Evolutionary conservation across 2,797 vertebrate genomes (phyloP).

Genomic region (Odontamblyopus rebecca): DNA sequence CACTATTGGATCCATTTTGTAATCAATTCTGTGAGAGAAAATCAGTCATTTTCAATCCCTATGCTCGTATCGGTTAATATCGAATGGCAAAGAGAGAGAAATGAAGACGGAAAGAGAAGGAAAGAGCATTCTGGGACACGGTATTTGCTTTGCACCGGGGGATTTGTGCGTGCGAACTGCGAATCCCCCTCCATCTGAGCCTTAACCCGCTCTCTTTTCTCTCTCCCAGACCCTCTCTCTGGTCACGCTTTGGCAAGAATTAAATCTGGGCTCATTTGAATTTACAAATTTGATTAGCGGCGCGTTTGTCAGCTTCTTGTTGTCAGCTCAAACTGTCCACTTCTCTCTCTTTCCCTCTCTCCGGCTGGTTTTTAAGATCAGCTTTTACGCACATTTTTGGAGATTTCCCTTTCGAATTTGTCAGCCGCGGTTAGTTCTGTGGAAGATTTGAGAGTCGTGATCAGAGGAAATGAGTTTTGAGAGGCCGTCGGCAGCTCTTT

Average conservation of each 20-base stretch:
- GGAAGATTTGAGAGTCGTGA: conserved; percentile 71
- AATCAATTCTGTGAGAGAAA: no score
- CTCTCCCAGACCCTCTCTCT: conserved; percentile 25
- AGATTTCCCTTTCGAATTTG: conserved; percentile 60
- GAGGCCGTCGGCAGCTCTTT: conserved; percentile 72
- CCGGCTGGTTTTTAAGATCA: conserved; percentile 58
- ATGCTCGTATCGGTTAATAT: no score
- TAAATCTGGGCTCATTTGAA: conserved; percentile 64
- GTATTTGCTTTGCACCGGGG: conserved; percentile 64
- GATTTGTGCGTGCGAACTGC: conserved; percentile 65
- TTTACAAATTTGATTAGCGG: conserved; percentile 66
- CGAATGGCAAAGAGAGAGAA: not conserved
- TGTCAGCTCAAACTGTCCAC: conserved; percentile 53
- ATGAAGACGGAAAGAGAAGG: not conserved
- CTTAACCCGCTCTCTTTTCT: not conserved
- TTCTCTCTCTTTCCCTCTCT: conserved; percentile 21
- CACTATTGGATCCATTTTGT: no score
- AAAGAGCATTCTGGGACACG: conserved; percentile 44
- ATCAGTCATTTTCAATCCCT: no score
- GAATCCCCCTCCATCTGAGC: conserved; percentile 39
- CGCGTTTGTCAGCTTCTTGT: conserved; percentile 60
- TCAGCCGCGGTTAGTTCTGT: conserved; percentile 70
- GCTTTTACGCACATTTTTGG: conserved; percentile 71
- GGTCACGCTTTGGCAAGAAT: conserved; percentile 56
- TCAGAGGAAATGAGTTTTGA: conserved; percentile 77